Evolutionary conservation across 2,888 invertebrate genomes (phyloP), one percentile per base, ranked within the genome.

Genomic region (Steinernema hermaphroditum): DNA sequence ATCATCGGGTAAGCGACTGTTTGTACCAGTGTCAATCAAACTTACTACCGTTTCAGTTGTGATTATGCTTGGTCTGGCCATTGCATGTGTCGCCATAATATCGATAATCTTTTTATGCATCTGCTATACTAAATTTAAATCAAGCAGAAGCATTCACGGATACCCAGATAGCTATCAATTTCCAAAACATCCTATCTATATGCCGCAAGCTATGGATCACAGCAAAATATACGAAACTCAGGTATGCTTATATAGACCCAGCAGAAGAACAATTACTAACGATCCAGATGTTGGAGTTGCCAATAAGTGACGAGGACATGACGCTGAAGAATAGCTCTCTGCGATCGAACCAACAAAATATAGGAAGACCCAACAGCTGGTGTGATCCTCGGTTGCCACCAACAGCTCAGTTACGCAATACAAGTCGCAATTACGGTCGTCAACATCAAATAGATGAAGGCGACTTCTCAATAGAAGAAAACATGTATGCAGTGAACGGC

Each of bases 391-490:
- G 73, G n/a, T 22, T 73, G 34, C 43, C 72, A 19, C 24, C 69
- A 9, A 41, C 68, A 8, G 68, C 73, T n/a, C 68, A 72, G 4
- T 62, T n/a, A 37, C 72, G 69, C 46, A 71, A 49, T 44, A 71
- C 41, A 1, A 68, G 37, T 24, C 43, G 73, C 34, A 71, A 44
- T 27, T 77, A 78, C 72, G 76, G 77, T 16, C 72, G 74, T 8
- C 74, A 34, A 37, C 74, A 74, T 73, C 44, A 70, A 24, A 34
- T 71, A 41, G 75, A 85, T 68, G 85, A 86, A 50, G 85, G 85
- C 43, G 85, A 86, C 73, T 86, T 86, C 75, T 81, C 82, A 22
- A 79, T 87, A 43, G 86, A 86, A 69, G 86, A 86, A 74, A 84
- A 80, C 54, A 83, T 86, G 82, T 86, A 86, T 76, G 83, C 84